Percentiles rank a stretch among this genome's conserved stretches.
These are phyloP conservation scores for Eupeodes luniger DNA, from an alignment of 2,888 invertebrate genomes.

Conservation along the genomic window DNA sequence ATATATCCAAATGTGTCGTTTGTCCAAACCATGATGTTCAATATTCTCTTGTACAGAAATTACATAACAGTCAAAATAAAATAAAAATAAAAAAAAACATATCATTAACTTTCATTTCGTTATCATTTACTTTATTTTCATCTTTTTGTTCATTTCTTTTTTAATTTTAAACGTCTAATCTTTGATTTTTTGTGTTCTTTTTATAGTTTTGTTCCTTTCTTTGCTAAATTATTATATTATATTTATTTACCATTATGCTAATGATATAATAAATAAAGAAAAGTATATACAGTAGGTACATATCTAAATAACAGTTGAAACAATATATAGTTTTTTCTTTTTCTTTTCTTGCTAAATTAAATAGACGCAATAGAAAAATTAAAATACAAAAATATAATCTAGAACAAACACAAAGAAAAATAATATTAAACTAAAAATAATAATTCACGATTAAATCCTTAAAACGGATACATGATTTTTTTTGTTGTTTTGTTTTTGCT, in stretches of 20 bases:
- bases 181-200: constrained; percentile 55
- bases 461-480: constrained; percentile 71
- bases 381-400: constrained; percentile 22
- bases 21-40: too few species aligned
- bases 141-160: constrained; percentile 7
- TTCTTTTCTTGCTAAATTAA: constrained; percentile 5
- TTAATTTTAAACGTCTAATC: constrained; percentile 63
- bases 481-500: neutral
- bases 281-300: constrained; percentile 63
- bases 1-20: too few species aligned
- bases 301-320: constrained; percentile 67
- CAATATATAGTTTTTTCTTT: constrained; percentile 48
- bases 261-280: constrained; percentile 65
- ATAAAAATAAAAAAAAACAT: neutral
- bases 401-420: constrained; percentile 26
- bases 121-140: constrained; percentile 67
- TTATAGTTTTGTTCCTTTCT: constrained; percentile 20
- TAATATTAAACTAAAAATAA: constrained; percentile 9
- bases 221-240: constrained; percentile 44
- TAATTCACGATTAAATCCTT: constrained; percentile 69
- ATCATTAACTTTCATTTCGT: constrained; percentile 37
- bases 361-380: constrained; percentile 37
- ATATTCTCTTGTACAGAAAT: too few species aligned
- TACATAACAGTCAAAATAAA: neutral
- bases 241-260: constrained; percentile 45